phyloP scores from a whole-genome alignment of 2,797 vertebrate species.

The Benthosema pterotum region DNA sequence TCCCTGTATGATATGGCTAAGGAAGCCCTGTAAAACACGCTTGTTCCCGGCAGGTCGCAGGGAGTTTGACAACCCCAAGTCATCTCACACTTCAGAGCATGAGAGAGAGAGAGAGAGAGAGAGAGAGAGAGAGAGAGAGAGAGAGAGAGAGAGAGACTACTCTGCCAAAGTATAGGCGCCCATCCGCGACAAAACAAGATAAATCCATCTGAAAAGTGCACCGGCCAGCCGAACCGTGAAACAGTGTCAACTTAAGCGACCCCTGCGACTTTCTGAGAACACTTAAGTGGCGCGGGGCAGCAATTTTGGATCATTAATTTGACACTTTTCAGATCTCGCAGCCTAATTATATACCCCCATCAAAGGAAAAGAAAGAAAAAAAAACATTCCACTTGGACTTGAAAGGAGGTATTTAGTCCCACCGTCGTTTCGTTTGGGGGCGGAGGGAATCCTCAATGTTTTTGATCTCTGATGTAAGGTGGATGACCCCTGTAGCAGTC shows the following conservation, averaged over 20 bases:
- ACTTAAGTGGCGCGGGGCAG: slow-evolving; percentile 2
- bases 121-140: slow-evolving; percentile 15
- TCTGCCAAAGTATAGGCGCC: slow-evolving; percentile 11
- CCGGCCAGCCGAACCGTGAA: background rate
- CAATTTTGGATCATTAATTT: slow-evolving; percentile 19
- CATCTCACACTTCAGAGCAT: slow-evolving; percentile 20
- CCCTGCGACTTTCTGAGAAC: background rate
- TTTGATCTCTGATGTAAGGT: slow-evolving; percentile 32
- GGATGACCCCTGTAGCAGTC: slow-evolving; percentile 37
- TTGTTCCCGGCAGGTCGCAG: slow-evolving; percentile 36
- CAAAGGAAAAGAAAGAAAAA: no score
- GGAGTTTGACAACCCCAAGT: slow-evolving; percentile 37
- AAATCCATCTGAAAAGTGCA: slow-evolving; percentile 14
- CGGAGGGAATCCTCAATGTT: slow-evolving; percentile 29
- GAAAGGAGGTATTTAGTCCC: background rate
- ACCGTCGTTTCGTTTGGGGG: slow-evolving; percentile 30
- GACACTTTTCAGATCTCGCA: slow-evolving; percentile 9
- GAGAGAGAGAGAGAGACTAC: slow-evolving; percentile 13
- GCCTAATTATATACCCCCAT: no score
- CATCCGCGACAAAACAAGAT: background rate
- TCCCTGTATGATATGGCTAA: slow-evolving; percentile 48
- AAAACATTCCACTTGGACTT: no score
- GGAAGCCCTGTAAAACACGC: slow-evolving; percentile 27
- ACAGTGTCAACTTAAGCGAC: slow-evolving; percentile 1
- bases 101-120: slow-evolving; percentile 15